Evolutionary conservation across 2,797 vertebrate species (phyloP).

Genomic region (Zenarchopterus dispar): DNA sequence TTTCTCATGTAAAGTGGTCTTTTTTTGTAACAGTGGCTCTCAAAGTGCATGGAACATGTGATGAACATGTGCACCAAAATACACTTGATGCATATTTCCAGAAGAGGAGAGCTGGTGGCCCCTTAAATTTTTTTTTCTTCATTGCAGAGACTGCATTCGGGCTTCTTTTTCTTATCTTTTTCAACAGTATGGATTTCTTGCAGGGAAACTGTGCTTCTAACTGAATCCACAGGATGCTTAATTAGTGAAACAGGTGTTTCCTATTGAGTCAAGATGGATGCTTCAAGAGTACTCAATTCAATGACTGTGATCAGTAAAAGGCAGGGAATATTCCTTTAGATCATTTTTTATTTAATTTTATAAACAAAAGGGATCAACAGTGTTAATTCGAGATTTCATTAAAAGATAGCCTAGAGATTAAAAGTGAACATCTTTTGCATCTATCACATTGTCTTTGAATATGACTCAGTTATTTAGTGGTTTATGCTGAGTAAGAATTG

Average conservation of each 20-base stretch:
- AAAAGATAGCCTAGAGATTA: slow-evolving; percentile 66
- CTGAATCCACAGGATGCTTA: slow-evolving; percentile 56
- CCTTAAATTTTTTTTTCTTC: too few species aligned
- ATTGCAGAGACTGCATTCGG: background rate
- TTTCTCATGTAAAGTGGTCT: background rate
- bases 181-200: slow-evolving; percentile 15
- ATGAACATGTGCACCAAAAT: too few species aligned
- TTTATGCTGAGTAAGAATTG: slow-evolving; percentile 51
- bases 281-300: slow-evolving; percentile 70
- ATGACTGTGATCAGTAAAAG: slow-evolving; percentile 75
- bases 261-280: slow-evolving; percentile 66
- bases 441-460: slow-evolving; percentile 44
- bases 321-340: slow-evolving; percentile 63
- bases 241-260: slow-evolving; percentile 71
- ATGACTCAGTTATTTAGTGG: slow-evolving; percentile 31
- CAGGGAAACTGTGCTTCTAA: slow-evolving; percentile 32
- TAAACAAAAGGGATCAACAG: slow-evolving; percentile 69
- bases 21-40: too few species aligned
- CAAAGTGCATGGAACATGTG: too few species aligned
- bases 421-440: slow-evolving; percentile 70
- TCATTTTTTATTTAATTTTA: slow-evolving; percentile 73
- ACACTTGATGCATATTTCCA: too few species aligned
- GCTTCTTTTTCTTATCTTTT: background rate
- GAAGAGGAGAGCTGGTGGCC: too few species aligned
- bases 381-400: slow-evolving; percentile 78